Evolutionary conservation across 1,140 invertebrate species (phyloP).

Genomic region (Drosophila parvula): DNA sequence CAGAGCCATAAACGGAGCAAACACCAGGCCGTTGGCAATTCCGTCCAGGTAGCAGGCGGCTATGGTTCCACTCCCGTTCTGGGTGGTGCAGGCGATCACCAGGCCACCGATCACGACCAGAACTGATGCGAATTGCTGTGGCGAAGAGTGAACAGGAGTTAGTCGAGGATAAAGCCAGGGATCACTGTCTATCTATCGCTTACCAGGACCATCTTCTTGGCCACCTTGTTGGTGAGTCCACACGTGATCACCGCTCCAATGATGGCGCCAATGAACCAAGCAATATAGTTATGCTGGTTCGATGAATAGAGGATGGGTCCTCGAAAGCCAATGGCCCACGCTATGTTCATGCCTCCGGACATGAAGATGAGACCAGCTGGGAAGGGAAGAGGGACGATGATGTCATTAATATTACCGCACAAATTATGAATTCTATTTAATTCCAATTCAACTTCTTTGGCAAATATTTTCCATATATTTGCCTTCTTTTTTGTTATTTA

Average conservation of each 20-base stretch:
- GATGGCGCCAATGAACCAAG: constrained; percentile 68
- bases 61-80: constrained; percentile 8
- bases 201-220: constrained; percentile 62
- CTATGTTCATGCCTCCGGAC: constrained; percentile 71
- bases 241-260: constrained; percentile 53
- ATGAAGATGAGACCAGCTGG: constrained; percentile 62
- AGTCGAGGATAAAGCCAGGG: neutral
- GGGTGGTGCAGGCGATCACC: constrained; percentile 16
- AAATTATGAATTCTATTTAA: no score
- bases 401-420: no score
- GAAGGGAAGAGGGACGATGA: neutral
- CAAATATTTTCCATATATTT: no score
- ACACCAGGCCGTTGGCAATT: constrained; percentile 59
- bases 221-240: constrained; percentile 45
- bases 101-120: constrained; percentile 55
- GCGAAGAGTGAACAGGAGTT: neutral
- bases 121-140: constrained; percentile 27
- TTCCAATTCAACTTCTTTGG: no score
- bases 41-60: constrained; percentile 61
- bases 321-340: constrained; percentile 62
- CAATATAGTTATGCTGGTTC: constrained; percentile 38
- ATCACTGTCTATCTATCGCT: neutral
- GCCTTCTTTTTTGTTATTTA: no score
- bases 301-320: accelerated
- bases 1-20: constrained; percentile 62